phyloP scores from a whole-genome alignment of 2,888 invertebrate species.

The Eupithecia subfuscata region DNA sequence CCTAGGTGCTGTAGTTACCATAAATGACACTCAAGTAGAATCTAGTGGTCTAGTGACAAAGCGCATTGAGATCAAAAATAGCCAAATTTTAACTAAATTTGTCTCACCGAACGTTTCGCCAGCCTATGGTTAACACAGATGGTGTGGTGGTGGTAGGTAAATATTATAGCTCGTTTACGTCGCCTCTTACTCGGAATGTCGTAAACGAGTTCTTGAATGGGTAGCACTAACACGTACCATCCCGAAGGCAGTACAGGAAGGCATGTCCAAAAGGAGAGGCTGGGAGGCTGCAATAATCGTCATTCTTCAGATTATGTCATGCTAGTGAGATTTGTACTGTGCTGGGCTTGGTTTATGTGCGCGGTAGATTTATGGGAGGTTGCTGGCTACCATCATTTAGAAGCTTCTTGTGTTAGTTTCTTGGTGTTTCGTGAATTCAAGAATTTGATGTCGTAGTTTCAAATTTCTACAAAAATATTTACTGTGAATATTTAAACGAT shows the following conservation, averaged over 20 bases:
- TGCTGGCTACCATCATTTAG: slow-evolving; percentile 10
- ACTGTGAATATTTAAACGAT: neutral
- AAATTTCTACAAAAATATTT: neutral
- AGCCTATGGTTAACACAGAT: neutral
- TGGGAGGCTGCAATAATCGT: slow-evolving; percentile 37
- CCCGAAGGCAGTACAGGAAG: slow-evolving; percentile 41
- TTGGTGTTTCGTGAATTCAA: neutral
- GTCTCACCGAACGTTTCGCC: neutral
- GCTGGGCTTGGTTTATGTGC: slow-evolving; percentile 25
- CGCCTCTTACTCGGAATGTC: slow-evolving; percentile 34
- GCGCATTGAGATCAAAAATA: neutral
- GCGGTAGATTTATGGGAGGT: slow-evolving; percentile 16
- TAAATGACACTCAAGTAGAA: neutral
- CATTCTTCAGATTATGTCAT: slow-evolving; percentile 45
- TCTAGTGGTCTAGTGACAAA: neutral
- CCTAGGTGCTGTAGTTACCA: neutral
- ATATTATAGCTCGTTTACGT: neutral
- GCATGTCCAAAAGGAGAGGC: slow-evolving; percentile 33
- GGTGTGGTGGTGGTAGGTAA: neutral
- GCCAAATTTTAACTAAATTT: neutral
- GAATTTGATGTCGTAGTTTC: neutral
- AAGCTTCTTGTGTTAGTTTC: neutral
- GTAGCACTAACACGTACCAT: slow-evolving; percentile 37
- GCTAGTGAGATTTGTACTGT: slow-evolving; percentile 32
- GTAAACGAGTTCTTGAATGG: slow-evolving; percentile 45